phyloP scores from a whole-genome alignment of 2,797 vertebrate genomes.

The Bradypodion ventrale region DNA sequence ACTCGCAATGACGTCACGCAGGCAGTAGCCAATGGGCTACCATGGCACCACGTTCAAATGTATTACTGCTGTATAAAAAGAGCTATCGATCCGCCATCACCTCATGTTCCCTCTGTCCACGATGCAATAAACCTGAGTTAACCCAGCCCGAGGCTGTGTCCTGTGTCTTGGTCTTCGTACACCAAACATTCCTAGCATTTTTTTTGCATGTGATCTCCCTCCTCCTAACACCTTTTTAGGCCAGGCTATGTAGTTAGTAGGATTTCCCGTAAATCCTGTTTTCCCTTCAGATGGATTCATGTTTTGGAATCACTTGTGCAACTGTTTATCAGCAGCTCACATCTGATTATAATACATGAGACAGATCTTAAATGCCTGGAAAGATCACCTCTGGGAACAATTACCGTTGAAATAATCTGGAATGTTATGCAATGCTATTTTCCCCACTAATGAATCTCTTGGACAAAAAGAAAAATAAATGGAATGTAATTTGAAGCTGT shows the following conservation, averaged over 20 bases:
- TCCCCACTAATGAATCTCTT: constrained; percentile 50
- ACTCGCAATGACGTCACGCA: no score
- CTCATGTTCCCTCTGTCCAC: no score
- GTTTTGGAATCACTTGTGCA: constrained; percentile 50
- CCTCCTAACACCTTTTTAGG: constrained; percentile 29
- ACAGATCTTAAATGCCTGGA: constrained; percentile 27
- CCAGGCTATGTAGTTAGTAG: background rate
- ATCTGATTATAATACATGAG: constrained; percentile 54
- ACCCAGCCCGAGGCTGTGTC: no score
- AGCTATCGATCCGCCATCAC: no score
- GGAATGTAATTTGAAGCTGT: constrained; percentile 53
- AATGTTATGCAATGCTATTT: constrained; percentile 64
- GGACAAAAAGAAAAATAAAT: constrained; percentile 57
- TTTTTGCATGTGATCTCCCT: background rate
- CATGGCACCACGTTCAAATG: no score
- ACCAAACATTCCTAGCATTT: background rate
- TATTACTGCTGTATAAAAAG: no score
- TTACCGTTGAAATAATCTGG: constrained; percentile 50
- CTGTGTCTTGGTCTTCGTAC: no score
- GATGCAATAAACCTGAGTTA: no score
- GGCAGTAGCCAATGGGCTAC: no score
- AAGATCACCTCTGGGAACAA: constrained; percentile 62
- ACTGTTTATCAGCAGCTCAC: constrained; percentile 40
- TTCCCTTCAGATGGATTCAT: constrained; percentile 62
- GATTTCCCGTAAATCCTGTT: constrained; percentile 67